phyloP scores from a whole-genome alignment of 92 coral and sea anemone genomes.

The Desmophyllum pertusum region DNA sequence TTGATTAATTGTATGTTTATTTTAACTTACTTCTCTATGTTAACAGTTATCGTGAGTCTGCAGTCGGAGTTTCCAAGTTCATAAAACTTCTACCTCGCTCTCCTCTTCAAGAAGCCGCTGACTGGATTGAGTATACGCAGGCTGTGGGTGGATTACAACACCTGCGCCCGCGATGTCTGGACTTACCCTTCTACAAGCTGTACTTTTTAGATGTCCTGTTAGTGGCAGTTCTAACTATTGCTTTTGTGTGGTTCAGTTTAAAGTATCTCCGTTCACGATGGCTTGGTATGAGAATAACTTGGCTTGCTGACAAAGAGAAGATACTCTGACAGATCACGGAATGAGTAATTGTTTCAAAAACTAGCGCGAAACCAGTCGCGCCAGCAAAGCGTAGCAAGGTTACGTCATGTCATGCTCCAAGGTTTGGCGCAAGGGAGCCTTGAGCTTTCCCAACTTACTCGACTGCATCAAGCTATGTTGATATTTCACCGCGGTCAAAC shows the following conservation, averaged over 20 bases:
- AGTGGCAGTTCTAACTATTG: slow-evolving; percentile 8
- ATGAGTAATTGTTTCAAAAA: too few species aligned
- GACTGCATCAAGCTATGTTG: neutral
- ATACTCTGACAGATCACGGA: neutral
- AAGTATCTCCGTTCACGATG: neutral
- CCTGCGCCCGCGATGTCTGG: slow-evolving; percentile 47
- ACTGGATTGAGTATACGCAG: slow-evolving; percentile 44
- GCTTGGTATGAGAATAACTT: neutral
- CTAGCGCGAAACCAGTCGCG: too few species aligned
- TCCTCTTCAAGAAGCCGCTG: slow-evolving; percentile 53
- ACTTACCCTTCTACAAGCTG: slow-evolving; percentile 47
- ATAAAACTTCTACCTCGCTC: slow-evolving; percentile 34
- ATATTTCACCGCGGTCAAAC: too few species aligned
- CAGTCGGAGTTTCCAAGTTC: slow-evolving; percentile 30
- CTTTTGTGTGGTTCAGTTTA: neutral
- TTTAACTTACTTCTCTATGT: neutral
- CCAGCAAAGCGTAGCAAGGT: too few species aligned
- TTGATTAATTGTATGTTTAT: neutral
- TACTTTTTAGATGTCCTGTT: slow-evolving; percentile 46
- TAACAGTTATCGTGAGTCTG: slow-evolving; percentile 38
- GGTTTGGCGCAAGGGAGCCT: too few species aligned
- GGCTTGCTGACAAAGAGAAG: neutral
- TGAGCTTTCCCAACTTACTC: too few species aligned
- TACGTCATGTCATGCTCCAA: too few species aligned
- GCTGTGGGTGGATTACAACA: slow-evolving; percentile 41